phyloP scores from a whole-genome alignment of 2,797 vertebrate genomes.

The Potorous gilbertii region DNA sequence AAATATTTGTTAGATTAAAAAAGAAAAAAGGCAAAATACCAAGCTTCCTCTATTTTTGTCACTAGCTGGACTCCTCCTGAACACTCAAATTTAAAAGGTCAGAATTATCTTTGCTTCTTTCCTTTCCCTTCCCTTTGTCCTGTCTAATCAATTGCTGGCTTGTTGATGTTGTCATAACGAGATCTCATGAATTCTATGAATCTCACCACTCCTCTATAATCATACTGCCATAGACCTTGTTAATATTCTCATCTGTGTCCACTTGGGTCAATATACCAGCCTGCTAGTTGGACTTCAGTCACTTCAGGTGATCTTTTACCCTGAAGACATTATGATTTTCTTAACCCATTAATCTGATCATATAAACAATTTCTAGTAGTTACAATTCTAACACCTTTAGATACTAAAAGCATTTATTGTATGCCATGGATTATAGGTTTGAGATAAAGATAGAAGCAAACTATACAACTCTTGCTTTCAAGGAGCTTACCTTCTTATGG shows the following conservation, averaged over 20 bases:
- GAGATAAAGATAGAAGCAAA: neutral
- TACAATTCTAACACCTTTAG: neutral
- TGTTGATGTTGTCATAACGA: neutral
- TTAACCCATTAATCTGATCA: neutral
- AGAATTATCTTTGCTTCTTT: neutral
- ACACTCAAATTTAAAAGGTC: neutral
- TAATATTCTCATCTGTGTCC: neutral
- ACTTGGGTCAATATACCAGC: neutral
- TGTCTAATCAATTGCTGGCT: neutral
- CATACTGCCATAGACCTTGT: neutral
- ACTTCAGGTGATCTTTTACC: neutral
- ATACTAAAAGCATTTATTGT: neutral
- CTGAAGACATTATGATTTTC: neutral
- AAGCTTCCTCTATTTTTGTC: neutral
- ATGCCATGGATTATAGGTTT: neutral
- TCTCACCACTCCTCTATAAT: neutral
- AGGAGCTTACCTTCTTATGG: neutral
- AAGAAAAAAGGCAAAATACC: neutral
- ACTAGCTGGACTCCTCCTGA: neutral
- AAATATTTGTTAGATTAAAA: neutral
- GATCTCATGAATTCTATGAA: neutral
- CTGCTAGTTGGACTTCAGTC: neutral
- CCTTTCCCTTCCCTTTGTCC: neutral
- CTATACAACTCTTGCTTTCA: neutral
- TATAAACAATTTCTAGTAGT: neutral